Conservation (phyloP, 2,888 invertebrate species). For the Physocephala rufipes region DNA sequence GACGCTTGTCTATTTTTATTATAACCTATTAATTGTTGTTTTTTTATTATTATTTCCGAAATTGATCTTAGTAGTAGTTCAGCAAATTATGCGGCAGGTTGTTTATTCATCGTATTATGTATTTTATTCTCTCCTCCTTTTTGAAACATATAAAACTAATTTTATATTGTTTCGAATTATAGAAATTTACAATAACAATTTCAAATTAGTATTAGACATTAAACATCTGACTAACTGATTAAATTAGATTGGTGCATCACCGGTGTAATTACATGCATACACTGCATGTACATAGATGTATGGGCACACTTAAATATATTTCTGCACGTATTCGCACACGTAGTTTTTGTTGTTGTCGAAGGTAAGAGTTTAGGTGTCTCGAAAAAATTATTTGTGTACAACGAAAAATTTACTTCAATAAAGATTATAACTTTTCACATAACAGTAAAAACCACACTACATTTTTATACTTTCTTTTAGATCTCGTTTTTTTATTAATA, state of each 20-base stretch:
- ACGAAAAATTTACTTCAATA: too few species aligned
- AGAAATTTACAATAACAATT: background rate
- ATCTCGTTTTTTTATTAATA: background rate
- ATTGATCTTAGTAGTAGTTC: background rate
- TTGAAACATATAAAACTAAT: conserved; percentile 2
- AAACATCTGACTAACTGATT: background rate
- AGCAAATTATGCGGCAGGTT: background rate
- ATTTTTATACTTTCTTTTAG: too few species aligned
- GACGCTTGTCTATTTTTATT: too few species aligned
- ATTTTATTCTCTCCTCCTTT: too few species aligned
- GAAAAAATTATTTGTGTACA: background rate
- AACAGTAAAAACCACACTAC: too few species aligned
- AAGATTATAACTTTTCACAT: too few species aligned
- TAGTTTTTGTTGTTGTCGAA: background rate
- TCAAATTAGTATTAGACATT: background rate
- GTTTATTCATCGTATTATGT: background rate
- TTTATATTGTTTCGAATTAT: background rate
- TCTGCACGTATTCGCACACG: background rate
- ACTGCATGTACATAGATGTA: too few species aligned
- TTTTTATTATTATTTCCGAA: too few species aligned
- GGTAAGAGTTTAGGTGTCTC: background rate
- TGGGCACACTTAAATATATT: background rate
- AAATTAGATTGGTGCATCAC: too few species aligned
- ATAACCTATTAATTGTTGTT: too few species aligned
- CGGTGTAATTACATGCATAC: too few species aligned